phyloP scores from a whole-genome alignment of 2,113 vertebrate species.

The Gnathochromis pfefferi region DNA sequence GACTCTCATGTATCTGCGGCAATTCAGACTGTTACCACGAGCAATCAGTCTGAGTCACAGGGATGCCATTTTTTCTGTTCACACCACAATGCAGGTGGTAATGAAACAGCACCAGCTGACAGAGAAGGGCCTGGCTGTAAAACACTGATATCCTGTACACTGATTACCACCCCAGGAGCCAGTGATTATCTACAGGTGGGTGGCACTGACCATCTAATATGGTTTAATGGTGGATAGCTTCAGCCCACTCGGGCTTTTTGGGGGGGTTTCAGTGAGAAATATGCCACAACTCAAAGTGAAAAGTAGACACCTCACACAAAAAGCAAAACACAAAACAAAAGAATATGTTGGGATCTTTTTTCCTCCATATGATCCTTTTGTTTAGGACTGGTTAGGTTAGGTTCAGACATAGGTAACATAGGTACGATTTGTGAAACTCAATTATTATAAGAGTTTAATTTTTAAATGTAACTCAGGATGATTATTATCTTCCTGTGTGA shows the following conservation, averaged over 20 bases:
- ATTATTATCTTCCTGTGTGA: neutral
- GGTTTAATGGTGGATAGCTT: slow-evolving; percentile 15
- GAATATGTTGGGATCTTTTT: neutral
- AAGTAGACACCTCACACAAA: neutral
- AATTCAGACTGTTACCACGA: neutral
- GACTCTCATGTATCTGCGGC: neutral
- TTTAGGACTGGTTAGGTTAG: neutral
- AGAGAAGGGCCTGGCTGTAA: neutral
- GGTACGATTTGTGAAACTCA: neutral
- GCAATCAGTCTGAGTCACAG: neutral
- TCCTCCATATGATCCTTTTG: neutral
- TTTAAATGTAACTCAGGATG: neutral
- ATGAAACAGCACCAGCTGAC: slow-evolving; percentile 46
- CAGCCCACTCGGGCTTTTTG: neutral
- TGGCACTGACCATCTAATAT: neutral
- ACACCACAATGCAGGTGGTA: slow-evolving; percentile 34
- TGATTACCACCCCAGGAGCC: slow-evolving; percentile 9
- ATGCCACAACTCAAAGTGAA: neutral
- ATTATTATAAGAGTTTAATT: neutral
- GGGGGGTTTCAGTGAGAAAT: neutral
- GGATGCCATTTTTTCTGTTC: slow-evolving; percentile 7
- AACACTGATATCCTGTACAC: slow-evolving; percentile 10
- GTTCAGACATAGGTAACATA: neutral
- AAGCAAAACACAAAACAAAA: neutral
- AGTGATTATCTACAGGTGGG: slow-evolving; percentile 33